These are phyloP conservation scores for Lamprologus speciosus DNA, from an alignment of 2,113 vertebrate species.

Conservation along the genomic window DNA sequence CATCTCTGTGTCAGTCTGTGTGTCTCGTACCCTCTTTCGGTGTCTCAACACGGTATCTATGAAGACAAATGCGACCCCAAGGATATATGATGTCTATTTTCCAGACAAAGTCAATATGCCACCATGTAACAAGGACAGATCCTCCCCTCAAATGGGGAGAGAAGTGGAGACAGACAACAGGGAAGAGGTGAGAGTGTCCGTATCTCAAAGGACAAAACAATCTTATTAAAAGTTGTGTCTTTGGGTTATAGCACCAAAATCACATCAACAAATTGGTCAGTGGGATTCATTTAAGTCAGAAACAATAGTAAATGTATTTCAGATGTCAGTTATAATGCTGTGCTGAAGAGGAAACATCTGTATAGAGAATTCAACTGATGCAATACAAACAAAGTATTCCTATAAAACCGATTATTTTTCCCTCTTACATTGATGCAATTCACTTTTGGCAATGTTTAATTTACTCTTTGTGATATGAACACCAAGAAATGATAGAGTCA, in stretches of 20 bases:
- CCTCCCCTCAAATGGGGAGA: background rate
- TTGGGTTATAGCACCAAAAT: background rate
- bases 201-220: background rate
- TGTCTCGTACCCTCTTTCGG: background rate
- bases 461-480: fast-evolving
- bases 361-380: background rate
- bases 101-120: slow-evolving; percentile 28
- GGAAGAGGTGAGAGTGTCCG: background rate
- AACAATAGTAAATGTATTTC: background rate
- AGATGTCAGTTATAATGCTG: background rate
- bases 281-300: background rate
- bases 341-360: background rate
- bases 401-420: background rate
- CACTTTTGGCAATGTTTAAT: background rate
- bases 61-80: slow-evolving; percentile 43
- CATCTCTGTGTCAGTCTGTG: background rate
- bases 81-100: slow-evolving; percentile 34
- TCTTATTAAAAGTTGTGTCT: background rate
- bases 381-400: background rate
- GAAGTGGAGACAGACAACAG: background rate
- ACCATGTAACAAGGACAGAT: slow-evolving; percentile 17
- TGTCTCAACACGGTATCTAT: background rate
- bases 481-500: background rate
- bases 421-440: background rate
- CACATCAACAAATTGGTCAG: background rate